Percentiles rank a stretch among this genome's conserved stretches.
phyloP scores from a whole-genome alignment of 2,113 vertebrate genomes.

The Ptilonorhynchus violaceus region DNA sequence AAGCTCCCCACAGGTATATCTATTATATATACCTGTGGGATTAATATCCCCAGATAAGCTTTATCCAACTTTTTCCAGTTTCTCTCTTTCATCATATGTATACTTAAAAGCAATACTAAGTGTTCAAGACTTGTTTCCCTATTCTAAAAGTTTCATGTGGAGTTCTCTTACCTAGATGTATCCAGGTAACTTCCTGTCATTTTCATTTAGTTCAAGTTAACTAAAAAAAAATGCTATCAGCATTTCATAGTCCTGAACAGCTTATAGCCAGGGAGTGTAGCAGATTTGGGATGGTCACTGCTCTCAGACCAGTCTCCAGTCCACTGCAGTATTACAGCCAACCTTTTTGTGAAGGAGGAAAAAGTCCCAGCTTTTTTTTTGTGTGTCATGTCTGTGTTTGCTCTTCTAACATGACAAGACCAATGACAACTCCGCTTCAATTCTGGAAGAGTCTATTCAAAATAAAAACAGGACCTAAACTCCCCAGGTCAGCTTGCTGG shows the following conservation, averaged over 20 bases:
- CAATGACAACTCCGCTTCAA: neutral
- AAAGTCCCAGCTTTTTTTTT: neutral
- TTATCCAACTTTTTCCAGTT: neutral
- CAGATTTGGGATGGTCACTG: neutral
- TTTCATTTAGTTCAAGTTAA: neutral
- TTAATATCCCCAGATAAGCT: neutral
- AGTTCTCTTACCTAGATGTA: neutral
- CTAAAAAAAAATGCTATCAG: neutral
- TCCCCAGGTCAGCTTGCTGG: neutral
- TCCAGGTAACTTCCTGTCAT: neutral
- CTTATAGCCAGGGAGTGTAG: neutral
- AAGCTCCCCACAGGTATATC: neutral
- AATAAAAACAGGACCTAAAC: neutral
- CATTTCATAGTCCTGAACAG: neutral
- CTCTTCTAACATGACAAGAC: neutral
- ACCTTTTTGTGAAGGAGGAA: neutral
- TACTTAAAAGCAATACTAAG: neutral
- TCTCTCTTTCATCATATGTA: neutral
- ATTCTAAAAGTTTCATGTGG: neutral
- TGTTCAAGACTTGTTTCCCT: neutral
- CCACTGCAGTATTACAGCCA: neutral
- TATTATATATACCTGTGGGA: neutral
- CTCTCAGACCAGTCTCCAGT: neutral
- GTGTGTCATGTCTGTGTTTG: neutral
- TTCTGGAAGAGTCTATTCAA: neutral